Conservation (phyloP, 2,113 vertebrate genomes). For the Microtus pennsylvanicus region DNA sequence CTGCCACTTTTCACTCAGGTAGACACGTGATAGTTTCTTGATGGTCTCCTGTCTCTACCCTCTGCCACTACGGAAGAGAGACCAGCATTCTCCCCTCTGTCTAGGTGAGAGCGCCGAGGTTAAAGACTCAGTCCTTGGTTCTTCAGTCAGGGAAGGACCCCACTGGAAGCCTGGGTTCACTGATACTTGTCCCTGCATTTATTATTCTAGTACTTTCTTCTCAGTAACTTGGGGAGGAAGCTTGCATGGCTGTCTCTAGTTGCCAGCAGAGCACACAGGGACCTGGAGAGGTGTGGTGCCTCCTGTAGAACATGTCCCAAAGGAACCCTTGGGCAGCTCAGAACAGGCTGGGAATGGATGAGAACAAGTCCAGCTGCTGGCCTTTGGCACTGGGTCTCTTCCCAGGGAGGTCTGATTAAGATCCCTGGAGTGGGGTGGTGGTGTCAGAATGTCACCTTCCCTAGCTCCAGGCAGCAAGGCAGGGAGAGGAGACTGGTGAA, state of each 20-base stretch:
- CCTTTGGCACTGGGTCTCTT: background rate
- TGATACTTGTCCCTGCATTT: too few relatives aligned
- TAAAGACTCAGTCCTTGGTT: background rate
- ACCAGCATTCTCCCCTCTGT: rapidly evolving
- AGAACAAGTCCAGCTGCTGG: background rate
- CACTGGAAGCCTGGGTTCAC: background rate
- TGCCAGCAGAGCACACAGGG: background rate
- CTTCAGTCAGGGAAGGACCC: background rate
- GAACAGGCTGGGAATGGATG: background rate
- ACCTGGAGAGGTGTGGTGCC: rapidly evolving
- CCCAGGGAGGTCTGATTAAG: too few relatives aligned
- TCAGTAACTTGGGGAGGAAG: background rate
- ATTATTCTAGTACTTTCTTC: background rate
- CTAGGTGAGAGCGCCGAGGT: rapidly evolving
- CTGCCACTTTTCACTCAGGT: background rate
- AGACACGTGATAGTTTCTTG: rapidly evolving
- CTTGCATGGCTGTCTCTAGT: too few relatives aligned
- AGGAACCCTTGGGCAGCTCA: rapidly evolving
- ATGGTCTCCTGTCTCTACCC: rapidly evolving
- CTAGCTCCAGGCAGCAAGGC: background rate
- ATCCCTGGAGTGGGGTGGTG: rapidly evolving
- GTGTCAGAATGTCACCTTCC: background rate
- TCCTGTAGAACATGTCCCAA: background rate
- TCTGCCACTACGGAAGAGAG: rapidly evolving
- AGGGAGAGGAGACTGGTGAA: background rate